Evolutionary conservation across 2,797 vertebrate species (phyloP), one percentile per base, ranked within the genome.

Genomic region (Knipowitschia caucasica): DNA sequence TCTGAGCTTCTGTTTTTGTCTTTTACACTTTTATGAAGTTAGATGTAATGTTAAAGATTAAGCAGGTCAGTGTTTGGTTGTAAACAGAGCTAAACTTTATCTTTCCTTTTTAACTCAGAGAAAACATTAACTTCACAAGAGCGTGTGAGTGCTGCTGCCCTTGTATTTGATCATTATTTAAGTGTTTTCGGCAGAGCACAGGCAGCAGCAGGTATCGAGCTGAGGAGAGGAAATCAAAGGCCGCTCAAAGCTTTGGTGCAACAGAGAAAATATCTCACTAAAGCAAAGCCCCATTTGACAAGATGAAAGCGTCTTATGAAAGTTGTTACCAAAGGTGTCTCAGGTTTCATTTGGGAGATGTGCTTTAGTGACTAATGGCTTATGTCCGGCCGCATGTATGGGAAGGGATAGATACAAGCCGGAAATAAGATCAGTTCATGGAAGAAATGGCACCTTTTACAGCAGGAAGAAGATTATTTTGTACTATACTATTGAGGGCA

Each of bases 71-170:
- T 11, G 7, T 43, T 39, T 42, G 1, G 46, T 56, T 39, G 14
- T 55, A 44, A 62, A 49, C 56, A 60, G 42, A 40, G 39, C 67
- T 79, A 68, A 73, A 80, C 75, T 77, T 76, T 61, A 62, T 61
- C 68, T 50, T 34, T 3, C 5, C 20, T 66, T 64, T 55, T 62
- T 59, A 77, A 70, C 50, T 18, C 31, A 25, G 33, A 42, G 34
- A 36, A 77, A 78, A 77, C 23, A 84, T 83, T 77, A 81, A 82
- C 80, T 62, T 17, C 0, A 17, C 26, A 62, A 46, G 14, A 59
- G 53, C 49, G 12, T n/a, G 14, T n/a, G 11, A 35, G 2, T 15
- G 29, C 23, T 15, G 29, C 23, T 25, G 31, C 46, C 33, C 2
- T 52, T 60, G 38, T 59, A 7, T 70, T 61, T 43, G 27, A 46